A percentile compares a stretch with the other conserved stretches of the same genome.
phyloP scores from a whole-genome alignment of 2,888 invertebrate species.

The Drosophila flavopinicola region DNA sequence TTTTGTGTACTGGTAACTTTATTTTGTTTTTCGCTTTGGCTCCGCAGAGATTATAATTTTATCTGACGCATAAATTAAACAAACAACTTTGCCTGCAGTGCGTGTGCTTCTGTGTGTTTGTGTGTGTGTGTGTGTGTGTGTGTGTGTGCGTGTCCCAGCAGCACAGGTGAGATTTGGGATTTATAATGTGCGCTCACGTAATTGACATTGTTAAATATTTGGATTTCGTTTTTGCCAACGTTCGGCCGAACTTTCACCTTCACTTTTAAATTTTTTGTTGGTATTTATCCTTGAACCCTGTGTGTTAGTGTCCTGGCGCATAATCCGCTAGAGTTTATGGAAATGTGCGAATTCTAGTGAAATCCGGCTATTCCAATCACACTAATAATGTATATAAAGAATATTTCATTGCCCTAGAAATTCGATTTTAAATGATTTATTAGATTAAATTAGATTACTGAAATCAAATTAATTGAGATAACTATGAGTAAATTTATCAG shows the following conservation, averaged over 20 bases:
- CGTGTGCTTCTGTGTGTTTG: conserved; percentile 19
- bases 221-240: conserved; percentile 55
- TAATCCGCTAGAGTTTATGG: conserved; percentile 32
- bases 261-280: conserved; percentile 3
- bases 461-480: no score
- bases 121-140: conserved; percentile 11
- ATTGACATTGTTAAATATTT: conserved; percentile 80
- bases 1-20: conserved; percentile 56
- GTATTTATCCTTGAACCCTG: background rate
- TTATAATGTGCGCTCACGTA: conserved; percentile 78
- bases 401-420: background rate
- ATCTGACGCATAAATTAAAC: conserved; percentile 80
- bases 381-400: conserved; percentile 1
- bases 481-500: no score
- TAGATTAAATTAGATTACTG: no score
- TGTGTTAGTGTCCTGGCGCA: conserved; percentile 34
- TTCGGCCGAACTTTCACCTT: conserved; percentile 26
- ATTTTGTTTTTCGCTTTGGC: conserved; percentile 63
- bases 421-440: background rate
- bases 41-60: conserved; percentile 78
- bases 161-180: conserved; percentile 79
- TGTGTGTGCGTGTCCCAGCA: conserved; percentile 48
- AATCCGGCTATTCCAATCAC: background rate
- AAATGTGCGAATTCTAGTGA: conserved; percentile 3
- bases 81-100: conserved; percentile 68